Evolutionary conservation across 2,113 vertebrate species (phyloP).

Genomic region (Actenoides hombroni): DNA sequence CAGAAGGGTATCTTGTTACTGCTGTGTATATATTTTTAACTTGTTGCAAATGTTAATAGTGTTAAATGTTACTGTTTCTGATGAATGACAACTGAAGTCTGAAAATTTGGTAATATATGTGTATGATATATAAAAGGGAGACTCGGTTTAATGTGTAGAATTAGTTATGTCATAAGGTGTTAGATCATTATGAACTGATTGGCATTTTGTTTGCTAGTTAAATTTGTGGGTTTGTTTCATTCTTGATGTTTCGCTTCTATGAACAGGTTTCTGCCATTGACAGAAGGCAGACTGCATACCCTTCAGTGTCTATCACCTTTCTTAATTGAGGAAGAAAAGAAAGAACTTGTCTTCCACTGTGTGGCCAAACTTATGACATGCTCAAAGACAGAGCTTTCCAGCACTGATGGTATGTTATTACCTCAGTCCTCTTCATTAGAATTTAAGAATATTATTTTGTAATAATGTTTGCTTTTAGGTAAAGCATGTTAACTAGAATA

Average conservation of each 20-base stretch:
- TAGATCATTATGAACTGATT: not conserved
- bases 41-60: not conserved
- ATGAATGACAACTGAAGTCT: not conserved
- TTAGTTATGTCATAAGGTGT: not conserved
- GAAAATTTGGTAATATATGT: not conserved
- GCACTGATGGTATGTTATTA: conserved; percentile 63
- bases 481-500: not conserved
- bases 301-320: conserved; percentile 86
- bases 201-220: not conserved
- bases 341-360: conserved; percentile 81
- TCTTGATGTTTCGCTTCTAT: not conserved
- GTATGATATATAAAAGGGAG: not conserved
- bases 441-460: not conserved
- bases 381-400: conserved; percentile 73
- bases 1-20: conserved; percentile 79
- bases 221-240: not conserved
- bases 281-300: conserved; percentile 85
- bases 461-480: not conserved
- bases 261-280: conserved; percentile 86
- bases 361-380: conserved; percentile 87
- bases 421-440: not conserved
- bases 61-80: not conserved
- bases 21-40: not conserved
- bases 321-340: conserved; percentile 82
- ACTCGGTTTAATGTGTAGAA: not conserved